A percentile compares a stretch with the other conserved stretches of the same genome.
These are phyloP conservation scores for Zaprionus taronus DNA, from an alignment of 1,140 invertebrate genomes.

Conservation along the genomic window DNA sequence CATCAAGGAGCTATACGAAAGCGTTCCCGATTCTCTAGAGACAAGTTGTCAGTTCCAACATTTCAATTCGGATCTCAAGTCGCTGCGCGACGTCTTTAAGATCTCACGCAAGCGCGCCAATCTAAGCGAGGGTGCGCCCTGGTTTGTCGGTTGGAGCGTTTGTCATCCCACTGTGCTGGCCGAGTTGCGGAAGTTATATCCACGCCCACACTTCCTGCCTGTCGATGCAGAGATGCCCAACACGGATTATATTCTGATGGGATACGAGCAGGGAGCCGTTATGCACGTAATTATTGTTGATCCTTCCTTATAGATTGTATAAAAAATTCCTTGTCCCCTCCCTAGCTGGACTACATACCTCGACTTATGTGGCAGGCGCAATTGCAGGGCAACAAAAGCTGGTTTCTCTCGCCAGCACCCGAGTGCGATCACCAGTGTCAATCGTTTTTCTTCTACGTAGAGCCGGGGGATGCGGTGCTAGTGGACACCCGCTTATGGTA, in stretches of 20 bases:
- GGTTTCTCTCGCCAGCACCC: conserved; percentile 93
- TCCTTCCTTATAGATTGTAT: background rate
- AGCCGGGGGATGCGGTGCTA: conserved; percentile 94
- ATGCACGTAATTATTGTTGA: conserved; percentile 92
- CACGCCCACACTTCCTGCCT: conserved; percentile 93
- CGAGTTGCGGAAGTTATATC: conserved; percentile 91
- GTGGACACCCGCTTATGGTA: conserved; percentile 97
- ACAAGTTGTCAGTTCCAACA: conserved; percentile 95
- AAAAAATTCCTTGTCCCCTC: background rate
- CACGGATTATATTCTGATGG: conserved; percentile 97
- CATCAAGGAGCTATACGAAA: conserved; percentile 91
- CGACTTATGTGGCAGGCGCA: conserved; percentile 97
- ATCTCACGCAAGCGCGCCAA: conserved; percentile 89
- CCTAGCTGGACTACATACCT: conserved; percentile 95
- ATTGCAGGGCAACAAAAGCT: conserved; percentile 93
- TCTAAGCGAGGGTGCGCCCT: conserved; percentile 88
- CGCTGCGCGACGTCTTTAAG: conserved; percentile 91
- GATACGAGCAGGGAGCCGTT: conserved; percentile 94
- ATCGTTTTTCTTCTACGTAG: conserved; percentile 90
- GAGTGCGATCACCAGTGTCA: conserved; percentile 94
- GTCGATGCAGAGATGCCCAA: conserved; percentile 93
- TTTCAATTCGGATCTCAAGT: conserved; percentile 93
- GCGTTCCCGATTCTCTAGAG: conserved; percentile 88
- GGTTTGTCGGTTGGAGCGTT: conserved; percentile 98
- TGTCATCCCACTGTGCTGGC: conserved; percentile 92